A percentile compares a stretch with the other conserved stretches of the same genome.
Evolutionary conservation across 2,888 invertebrate species (phyloP).

Genomic region (Drosophila recens): DNA sequence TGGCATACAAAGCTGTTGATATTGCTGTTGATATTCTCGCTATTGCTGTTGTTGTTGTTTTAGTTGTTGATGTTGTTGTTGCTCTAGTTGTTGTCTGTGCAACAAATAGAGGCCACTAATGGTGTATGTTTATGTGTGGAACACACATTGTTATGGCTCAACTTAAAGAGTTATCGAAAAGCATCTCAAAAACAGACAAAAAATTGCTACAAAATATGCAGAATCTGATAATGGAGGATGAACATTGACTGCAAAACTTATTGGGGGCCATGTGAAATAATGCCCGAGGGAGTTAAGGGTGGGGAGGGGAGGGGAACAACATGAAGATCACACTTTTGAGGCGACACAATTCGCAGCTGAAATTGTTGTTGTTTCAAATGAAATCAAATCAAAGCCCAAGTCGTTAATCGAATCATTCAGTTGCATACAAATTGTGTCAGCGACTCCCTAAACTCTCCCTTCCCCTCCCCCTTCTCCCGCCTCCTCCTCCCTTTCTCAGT

Average conservation of each 20-base stretch:
- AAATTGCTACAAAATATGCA: slow-evolving; percentile 28
- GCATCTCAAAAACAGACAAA: slow-evolving; percentile 10
- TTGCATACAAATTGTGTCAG: slow-evolving; percentile 60
- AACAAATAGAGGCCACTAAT: slow-evolving; percentile 51
- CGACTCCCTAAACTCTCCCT: slow-evolving; percentile 21
- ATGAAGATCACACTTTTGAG: slow-evolving; percentile 42
- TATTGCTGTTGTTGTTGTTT: background rate
- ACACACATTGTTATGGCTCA: slow-evolving; percentile 65
- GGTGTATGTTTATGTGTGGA: slow-evolving; percentile 55
- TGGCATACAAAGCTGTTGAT: slow-evolving; percentile 34
- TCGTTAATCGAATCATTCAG: slow-evolving; percentile 56
- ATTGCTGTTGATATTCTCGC: slow-evolving; percentile 1
- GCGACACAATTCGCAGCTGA: slow-evolving; percentile 19
- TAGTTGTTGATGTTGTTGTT: background rate
- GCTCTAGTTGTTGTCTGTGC: slow-evolving; percentile 20
- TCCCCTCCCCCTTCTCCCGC: no score
- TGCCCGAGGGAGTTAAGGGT: slow-evolving; percentile 1
- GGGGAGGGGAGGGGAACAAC: background rate
- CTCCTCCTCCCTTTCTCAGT: background rate
- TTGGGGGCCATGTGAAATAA: slow-evolving; percentile 14
- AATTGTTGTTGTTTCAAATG: slow-evolving; percentile 22
- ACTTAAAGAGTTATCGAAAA: slow-evolving; percentile 63
- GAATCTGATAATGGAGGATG: slow-evolving; percentile 11
- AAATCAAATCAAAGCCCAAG: slow-evolving; percentile 45
- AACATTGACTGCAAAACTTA: slow-evolving; percentile 1